Evolutionary conservation across 2,113 vertebrate genomes (phyloP).

Genomic region (Tetraodon nigroviridis): DNA sequence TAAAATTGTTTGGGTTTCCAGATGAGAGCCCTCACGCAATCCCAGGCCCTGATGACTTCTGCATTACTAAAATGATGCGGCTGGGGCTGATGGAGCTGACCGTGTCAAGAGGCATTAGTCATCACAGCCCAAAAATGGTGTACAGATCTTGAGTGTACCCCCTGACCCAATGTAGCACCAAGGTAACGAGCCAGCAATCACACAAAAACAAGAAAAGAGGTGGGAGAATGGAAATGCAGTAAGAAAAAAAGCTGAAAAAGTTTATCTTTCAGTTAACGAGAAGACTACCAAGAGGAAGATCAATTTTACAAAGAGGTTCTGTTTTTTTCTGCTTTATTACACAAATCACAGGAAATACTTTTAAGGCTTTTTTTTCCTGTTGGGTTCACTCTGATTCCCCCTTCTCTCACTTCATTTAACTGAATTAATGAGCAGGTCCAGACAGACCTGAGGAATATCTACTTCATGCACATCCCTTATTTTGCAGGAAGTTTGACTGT

Average conservation of each 20-base stretch:
- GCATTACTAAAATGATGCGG: constrained; percentile 68
- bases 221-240: background rate
- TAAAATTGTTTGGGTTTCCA: constrained; percentile 64
- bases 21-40: constrained; percentile 68
- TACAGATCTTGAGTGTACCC: constrained; percentile 53
- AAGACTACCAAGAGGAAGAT: background rate
- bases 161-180: constrained; percentile 52
- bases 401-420: constrained; percentile 80
- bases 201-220: constrained; percentile 26
- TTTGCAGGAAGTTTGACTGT: constrained; percentile 18
- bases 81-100: constrained; percentile 59
- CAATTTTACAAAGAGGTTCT: constrained; percentile 1
- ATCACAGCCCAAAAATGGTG: constrained; percentile 52
- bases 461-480: constrained; percentile 32
- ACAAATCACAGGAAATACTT: constrained; percentile 68
- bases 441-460: constrained; percentile 55
- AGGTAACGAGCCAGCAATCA: constrained; percentile 67
- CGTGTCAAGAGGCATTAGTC: constrained; percentile 71
- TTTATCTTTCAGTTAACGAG: constrained; percentile 1
- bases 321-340: constrained; percentile 43
- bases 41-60: constrained; percentile 61
- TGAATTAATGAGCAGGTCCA: constrained; percentile 77
- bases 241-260: constrained; percentile 1
- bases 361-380: constrained; percentile 55
- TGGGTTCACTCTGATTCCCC: constrained; percentile 66